Conservation (phyloP, 1,140 invertebrate genomes). For the Meloidogyne chitwoodi region DNA sequence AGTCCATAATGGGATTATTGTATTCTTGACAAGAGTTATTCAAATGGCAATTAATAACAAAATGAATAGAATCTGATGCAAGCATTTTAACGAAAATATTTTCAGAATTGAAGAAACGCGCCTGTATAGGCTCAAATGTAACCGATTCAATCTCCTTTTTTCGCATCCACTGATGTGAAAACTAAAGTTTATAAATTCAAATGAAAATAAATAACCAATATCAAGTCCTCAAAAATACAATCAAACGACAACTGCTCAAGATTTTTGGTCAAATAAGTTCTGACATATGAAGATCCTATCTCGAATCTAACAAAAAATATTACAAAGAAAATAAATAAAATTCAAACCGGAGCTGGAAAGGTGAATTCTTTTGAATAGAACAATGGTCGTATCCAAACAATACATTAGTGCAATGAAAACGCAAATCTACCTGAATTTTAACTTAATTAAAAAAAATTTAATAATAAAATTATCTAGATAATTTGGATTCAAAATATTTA, state of each 20-base stretch:
- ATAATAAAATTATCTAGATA: background rate
- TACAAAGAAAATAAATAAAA: background rate
- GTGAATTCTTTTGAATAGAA: constrained; percentile 28
- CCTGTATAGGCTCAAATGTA: background rate
- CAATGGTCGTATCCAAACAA: constrained; percentile 43
- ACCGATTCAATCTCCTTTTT: constrained; percentile 25
- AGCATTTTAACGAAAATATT: constrained; percentile 33
- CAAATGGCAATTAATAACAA: constrained; percentile 3
- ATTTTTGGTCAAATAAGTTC: constrained; percentile 32
- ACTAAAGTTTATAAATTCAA: background rate
- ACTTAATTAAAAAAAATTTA: background rate
- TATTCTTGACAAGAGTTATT: background rate
- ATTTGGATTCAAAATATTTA: no score
- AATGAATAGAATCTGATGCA: constrained; percentile 28
- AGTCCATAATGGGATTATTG: constrained; percentile 8
- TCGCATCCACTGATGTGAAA: constrained; percentile 34
- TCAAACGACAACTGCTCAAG: constrained; percentile 25
- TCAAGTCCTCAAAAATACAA: constrained; percentile 37
- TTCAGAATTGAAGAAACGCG: background rate
- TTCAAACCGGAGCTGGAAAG: constrained; percentile 23
- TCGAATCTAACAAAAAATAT: constrained; percentile 30
- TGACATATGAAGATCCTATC: constrained; percentile 43
- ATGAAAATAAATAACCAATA: background rate
- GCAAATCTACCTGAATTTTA: constrained; percentile 29
- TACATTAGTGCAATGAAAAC: constrained; percentile 35